phyloP scores from a whole-genome alignment of 2,113 vertebrate genomes.

The Enhydra lutris region DNA sequence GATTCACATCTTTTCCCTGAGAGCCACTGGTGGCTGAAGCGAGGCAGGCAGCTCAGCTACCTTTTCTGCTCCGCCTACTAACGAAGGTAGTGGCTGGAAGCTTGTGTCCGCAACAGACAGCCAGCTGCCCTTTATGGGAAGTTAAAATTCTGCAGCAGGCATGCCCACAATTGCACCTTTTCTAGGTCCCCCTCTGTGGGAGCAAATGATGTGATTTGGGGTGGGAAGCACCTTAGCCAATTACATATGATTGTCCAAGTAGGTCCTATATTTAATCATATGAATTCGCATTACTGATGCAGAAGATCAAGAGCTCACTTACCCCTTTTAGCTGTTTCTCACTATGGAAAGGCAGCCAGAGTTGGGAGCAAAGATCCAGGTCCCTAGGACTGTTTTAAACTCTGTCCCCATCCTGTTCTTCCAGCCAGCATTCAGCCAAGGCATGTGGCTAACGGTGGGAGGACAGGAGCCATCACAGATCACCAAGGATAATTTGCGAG shows the following conservation, averaged over 20 bases:
- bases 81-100: rapidly evolving
- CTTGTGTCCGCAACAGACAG: rapidly evolving
- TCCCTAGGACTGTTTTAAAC: not conserved
- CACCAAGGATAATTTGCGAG: not conserved
- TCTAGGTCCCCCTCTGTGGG: not conserved
- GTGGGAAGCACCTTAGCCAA: not conserved
- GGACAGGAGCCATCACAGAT: not conserved
- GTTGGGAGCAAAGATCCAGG: too few species aligned
- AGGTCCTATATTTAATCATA: not conserved
- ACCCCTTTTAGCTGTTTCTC: not conserved
- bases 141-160: too few species aligned
- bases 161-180: rapidly evolving
- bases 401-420: too few species aligned
- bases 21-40: not conserved
- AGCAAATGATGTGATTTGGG: not conserved
- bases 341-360: not conserved
- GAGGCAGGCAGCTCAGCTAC: not conserved
- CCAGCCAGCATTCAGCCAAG: not conserved
- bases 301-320: not conserved
- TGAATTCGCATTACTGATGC: not conserved
- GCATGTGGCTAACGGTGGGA: not conserved
- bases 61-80: too few species aligned
- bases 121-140: not conserved
- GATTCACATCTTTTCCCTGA: not conserved
- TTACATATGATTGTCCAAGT: not conserved